Percentiles rank a stretch among this genome's conserved stretches.
phyloP scores from a whole-genome alignment of 2,113 vertebrate species.

The Xyrauchen texanus region DNA sequence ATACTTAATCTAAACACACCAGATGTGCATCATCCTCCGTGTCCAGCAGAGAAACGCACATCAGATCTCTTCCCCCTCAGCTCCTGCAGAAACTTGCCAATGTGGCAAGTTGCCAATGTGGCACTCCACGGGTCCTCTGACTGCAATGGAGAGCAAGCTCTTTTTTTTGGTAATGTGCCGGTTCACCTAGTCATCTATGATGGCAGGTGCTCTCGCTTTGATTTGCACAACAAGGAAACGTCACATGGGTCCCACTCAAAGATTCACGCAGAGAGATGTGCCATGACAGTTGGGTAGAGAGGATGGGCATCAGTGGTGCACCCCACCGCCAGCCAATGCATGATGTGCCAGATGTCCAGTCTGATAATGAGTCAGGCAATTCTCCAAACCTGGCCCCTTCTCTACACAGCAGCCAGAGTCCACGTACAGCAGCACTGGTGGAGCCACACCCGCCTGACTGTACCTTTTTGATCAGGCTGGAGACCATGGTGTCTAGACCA shows the following conservation, averaged over 20 bases:
- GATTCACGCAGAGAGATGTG: neutral
- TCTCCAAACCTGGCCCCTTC: constrained; percentile 6
- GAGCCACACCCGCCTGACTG: constrained; percentile 8
- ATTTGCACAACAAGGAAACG: neutral
- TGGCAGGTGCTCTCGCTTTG: neutral
- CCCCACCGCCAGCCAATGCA: constrained; percentile 12
- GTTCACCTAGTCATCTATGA: neutral
- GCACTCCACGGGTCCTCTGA: neutral
- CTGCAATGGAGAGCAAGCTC: neutral
- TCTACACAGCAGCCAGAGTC: constrained; percentile 19
- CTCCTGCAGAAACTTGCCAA: constrained; percentile 3
- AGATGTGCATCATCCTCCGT: constrained; percentile 41
- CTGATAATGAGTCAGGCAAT: constrained; percentile 25
- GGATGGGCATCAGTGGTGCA: constrained; percentile 34
- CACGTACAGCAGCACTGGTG: constrained; percentile 30
- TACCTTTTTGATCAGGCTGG: constrained; percentile 21
- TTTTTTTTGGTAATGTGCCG: neutral
- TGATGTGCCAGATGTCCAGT: constrained; percentile 34
- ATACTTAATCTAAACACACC: constrained; percentile 34
- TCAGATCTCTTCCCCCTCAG: neutral
- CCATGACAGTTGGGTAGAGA: constrained; percentile 32
- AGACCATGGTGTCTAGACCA: constrained; percentile 23
- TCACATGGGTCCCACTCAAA: constrained; percentile 15
- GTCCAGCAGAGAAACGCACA: constrained; percentile 31
- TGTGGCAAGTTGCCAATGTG: neutral